A percentile compares a stretch with the other conserved stretches of the same genome.
phyloP scores from a whole-genome alignment of 2,113 vertebrate genomes.

The Prolemur simus region DNA sequence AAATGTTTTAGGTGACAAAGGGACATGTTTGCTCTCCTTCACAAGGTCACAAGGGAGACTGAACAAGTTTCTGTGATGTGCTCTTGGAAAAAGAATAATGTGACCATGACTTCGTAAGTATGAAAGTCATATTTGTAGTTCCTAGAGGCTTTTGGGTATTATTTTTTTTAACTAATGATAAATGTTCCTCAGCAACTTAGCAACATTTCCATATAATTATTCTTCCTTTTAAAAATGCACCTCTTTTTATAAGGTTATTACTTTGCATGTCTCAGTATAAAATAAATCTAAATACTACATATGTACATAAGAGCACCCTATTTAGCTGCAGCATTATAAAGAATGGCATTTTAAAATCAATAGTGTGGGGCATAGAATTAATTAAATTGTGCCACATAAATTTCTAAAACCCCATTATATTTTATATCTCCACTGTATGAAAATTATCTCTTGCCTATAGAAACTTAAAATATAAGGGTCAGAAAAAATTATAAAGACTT shows the following conservation, averaged over 20 bases:
- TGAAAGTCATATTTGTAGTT: slow-evolving; percentile 32
- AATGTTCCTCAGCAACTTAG: slow-evolving; percentile 42
- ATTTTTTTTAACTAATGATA: slow-evolving; percentile 44
- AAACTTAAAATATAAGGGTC: slow-evolving; percentile 39
- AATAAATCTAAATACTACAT: slow-evolving; percentile 59
- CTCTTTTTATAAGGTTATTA: slow-evolving; percentile 61
- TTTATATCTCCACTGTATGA: slow-evolving; percentile 27
- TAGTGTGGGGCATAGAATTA: slow-evolving; percentile 25
- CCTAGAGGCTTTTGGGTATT: background rate
- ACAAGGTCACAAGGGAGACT: slow-evolving; percentile 64
- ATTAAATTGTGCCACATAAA: slow-evolving; percentile 59
- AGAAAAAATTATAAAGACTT: background rate
- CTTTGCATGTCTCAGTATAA: slow-evolving; percentile 31
- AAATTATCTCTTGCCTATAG: slow-evolving; percentile 36
- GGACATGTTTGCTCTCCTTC: slow-evolving; percentile 46
- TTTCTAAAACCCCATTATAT: slow-evolving; percentile 49
- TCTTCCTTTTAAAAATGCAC: slow-evolving; percentile 35
- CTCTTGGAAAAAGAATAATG: background rate
- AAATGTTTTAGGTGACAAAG: slow-evolving; percentile 66
- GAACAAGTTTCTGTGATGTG: slow-evolving; percentile 41
- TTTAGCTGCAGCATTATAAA: slow-evolving; percentile 35
- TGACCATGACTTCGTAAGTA: background rate
- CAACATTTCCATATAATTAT: slow-evolving; percentile 58
- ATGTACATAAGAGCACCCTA: background rate
- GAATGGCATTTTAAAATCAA: slow-evolving; percentile 49